phyloP scores from a whole-genome alignment of 2,797 vertebrate species.

The Coracias cyanogaster region DNA sequence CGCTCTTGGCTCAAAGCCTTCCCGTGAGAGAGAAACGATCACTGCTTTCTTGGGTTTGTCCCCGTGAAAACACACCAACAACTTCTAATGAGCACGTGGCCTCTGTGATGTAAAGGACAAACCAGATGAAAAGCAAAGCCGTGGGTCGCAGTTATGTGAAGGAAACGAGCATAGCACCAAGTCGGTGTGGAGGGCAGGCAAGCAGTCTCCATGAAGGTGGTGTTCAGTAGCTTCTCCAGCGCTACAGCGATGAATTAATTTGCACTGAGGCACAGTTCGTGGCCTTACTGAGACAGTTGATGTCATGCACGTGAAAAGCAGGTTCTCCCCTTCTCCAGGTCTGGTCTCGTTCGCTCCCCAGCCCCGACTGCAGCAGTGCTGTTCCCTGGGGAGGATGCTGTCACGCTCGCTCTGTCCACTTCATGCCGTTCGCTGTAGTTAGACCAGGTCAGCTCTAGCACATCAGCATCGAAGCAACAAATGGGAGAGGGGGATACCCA shows the following conservation, averaged over 20 bases:
- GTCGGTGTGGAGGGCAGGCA: not conserved
- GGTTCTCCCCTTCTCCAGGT: not conserved
- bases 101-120: not conserved
- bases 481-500: not conserved
- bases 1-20: not conserved
- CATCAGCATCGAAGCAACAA: not conserved
- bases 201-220: rapidly evolving
- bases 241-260: not conserved
- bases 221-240: not conserved
- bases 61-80: not conserved
- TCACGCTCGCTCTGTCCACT: rapidly evolving
- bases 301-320: rapidly evolving
- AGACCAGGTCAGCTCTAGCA: not conserved
- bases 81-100: rapidly evolving
- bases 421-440: not conserved
- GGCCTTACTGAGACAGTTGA: not conserved
- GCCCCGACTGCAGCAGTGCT: not conserved
- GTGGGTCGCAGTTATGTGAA: not conserved
- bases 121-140: not conserved
- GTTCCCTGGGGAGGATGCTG: rapidly evolving
- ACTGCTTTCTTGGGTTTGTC: rapidly evolving
- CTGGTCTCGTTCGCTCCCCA: not conserved
- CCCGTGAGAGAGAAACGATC: not conserved
- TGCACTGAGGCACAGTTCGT: not conserved
- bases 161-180: not conserved